These are phyloP conservation scores for Ceratina japonica DNA, from an alignment of 1,140 invertebrate genomes.

Conservation along the genomic window DNA sequence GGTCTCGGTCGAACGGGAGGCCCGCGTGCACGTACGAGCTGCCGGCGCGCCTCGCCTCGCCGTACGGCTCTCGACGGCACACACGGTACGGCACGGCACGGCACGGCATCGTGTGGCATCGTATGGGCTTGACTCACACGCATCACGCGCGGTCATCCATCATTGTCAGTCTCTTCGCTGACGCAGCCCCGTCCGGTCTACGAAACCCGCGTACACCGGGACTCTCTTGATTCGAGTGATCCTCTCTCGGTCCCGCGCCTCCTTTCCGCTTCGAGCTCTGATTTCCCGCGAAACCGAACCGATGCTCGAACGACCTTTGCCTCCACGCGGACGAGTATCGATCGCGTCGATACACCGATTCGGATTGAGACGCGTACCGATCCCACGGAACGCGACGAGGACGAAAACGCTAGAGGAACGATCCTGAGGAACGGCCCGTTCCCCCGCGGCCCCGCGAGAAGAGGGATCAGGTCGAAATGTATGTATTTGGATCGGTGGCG, in stretches of 20 bases:
- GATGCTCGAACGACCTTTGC: background rate
- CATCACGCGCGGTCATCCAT: constrained; percentile 76
- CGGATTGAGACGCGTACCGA: no score
- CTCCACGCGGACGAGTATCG: no score
- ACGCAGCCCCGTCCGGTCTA: constrained; percentile 62
- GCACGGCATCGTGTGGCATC: constrained; percentile 63
- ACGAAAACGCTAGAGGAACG: no score
- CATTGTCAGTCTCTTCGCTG: constrained; percentile 75
- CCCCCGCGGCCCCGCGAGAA: no score
- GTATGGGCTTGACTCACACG: constrained; percentile 77
- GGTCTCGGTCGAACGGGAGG: constrained; percentile 67
- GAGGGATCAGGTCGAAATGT: constrained; percentile 34
- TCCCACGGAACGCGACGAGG: no score
- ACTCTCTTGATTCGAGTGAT: constrained; percentile 56
- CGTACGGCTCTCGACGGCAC: no score
- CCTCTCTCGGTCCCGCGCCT: constrained; percentile 1
- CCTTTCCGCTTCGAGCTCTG: constrained; percentile 16
- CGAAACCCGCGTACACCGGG: constrained; percentile 43
- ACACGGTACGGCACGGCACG: no score
- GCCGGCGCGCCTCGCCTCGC: constrained; percentile 55
- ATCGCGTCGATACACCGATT: no score
- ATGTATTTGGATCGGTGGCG: constrained; percentile 58
- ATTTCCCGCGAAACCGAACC: constrained; percentile 37
- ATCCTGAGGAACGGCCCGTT: no score
- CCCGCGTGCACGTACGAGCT: constrained; percentile 76